Evolutionary conservation across 2,888 invertebrate species (phyloP).

Genomic region (Lasius platythorax): DNA sequence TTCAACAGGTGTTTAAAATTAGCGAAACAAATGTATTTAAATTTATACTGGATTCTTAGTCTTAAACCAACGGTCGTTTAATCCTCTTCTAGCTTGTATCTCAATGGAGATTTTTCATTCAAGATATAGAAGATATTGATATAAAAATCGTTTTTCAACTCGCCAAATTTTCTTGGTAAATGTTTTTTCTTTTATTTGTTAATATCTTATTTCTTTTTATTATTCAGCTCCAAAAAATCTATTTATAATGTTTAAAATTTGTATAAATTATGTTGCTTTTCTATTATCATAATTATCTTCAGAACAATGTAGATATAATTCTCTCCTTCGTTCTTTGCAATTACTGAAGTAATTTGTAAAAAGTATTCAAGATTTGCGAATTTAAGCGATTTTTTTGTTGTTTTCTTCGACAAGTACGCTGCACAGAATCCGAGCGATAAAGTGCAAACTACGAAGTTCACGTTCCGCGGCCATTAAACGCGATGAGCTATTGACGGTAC

Average conservation of each 20-base stretch:
- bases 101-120: not conserved
- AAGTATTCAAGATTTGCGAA: not conserved
- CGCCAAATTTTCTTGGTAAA: not conserved
- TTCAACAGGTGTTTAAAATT: slow-evolving; percentile 45
- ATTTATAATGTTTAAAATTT: not conserved
- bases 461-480: slow-evolving; percentile 16
- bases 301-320: not conserved
- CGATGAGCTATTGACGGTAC: slow-evolving; percentile 45
- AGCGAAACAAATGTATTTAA: slow-evolving; percentile 47
- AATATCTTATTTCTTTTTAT: not conserved
- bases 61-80: slow-evolving; percentile 28
- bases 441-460: slow-evolving; percentile 23
- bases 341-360: not conserved
- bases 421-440: slow-evolving; percentile 8
- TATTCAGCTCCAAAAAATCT: not conserved
- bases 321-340: not conserved
- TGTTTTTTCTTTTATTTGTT: not conserved
- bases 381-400: not conserved
- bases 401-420: not conserved
- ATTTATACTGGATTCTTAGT: slow-evolving; percentile 43
- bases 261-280: not conserved
- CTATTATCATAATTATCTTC: not conserved
- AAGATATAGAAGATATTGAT: not conserved
- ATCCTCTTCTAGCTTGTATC: slow-evolving; percentile 8
- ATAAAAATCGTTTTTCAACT: not conserved